phyloP scores from a whole-genome alignment of 2,888 invertebrate genomes.

The Ennomos fuscantarius region DNA sequence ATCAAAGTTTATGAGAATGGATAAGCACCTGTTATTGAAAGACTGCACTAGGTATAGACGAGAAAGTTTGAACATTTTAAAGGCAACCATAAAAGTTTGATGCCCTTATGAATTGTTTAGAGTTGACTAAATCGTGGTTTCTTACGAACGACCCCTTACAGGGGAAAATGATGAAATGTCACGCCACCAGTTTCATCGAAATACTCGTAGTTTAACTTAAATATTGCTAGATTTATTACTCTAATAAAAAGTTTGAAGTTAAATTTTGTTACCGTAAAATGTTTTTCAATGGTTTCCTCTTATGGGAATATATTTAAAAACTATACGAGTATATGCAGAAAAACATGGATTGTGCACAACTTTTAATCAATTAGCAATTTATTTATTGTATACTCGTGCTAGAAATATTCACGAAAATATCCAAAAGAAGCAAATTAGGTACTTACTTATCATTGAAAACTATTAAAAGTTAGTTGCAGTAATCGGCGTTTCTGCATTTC shows the following conservation, averaged over 20 bases:
- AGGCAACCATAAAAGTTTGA: conserved; percentile 20
- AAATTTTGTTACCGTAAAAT: no score
- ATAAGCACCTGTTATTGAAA: conserved; percentile 2
- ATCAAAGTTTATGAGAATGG: conserved; percentile 1
- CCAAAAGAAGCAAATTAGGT: neutral
- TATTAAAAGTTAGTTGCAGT: neutral
- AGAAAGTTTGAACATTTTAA: conserved; percentile 21
- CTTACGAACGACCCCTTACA: conserved; percentile 15
- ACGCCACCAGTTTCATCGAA: conserved; percentile 19
- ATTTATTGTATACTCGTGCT: neutral
- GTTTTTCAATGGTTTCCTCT: no score
- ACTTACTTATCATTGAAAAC: neutral
- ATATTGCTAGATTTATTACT: neutral
- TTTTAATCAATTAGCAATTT: neutral
- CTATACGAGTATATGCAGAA: no score
- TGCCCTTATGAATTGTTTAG: conserved; percentile 4
- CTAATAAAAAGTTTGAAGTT: no score
- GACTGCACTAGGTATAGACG: neutral
- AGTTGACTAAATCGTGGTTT: conserved; percentile 3
- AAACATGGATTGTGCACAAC: no score
- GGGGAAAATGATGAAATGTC: conserved; percentile 38
- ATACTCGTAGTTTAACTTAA: neutral
- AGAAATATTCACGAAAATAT: no score
- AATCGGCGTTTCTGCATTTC: neutral
- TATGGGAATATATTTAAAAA: no score